Base-by-base conservation (phyloP, 1,140 invertebrate species). In the Agraylea sexmaculata region DNA sequence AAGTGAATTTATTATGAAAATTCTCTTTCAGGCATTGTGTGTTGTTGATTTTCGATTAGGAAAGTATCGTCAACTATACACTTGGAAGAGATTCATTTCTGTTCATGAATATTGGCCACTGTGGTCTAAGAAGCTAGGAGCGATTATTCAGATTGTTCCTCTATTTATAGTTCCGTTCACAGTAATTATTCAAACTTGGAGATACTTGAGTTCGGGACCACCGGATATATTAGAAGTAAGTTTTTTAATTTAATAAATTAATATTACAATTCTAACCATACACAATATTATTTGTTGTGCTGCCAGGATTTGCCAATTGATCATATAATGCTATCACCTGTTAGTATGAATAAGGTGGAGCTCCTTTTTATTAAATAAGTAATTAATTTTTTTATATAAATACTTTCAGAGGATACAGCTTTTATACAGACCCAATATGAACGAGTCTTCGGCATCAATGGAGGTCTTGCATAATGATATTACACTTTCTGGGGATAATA, bases 211-310 rank as follows among this genome's bases (percentile, higher is more conserved):
- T 44, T 76, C 70, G 31, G 86, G 84, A 31, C 83, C 84, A n/a
- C 70, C 79, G 0, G 86, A 90, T 62, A 80, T 91, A 54, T 73
- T 87, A 43, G 86, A 90, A 55, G 87, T 91, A 64, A 77, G 73
- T 69, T 18, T 13, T n/a, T 17, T 42, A 39, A 35, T 40, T 40
- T 23, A 32, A 23, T 21, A 34, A n/a, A n/a, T n/a, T n/a, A n/a
- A n/a, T n/a, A n/a, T n/a, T n/a, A n/a, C n/a, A n/a, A n/a, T n/a
- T n/a, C n/a, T n/a, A n/a, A n/a, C n/a, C n/a, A n/a, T n/a, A n/a
- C n/a, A n/a, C n/a, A n/a, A n/a, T n/a, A n/a, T n/a, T n/a, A n/a
- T n/a, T 20, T 27, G 20, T 29, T 13, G 37, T 22, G 40, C 40
- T 37, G 27, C 32, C 16, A 37, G 40, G 40, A 42, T 22, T 12